A percentile compares a stretch with the other conserved stretches of the same genome.
phyloP scores from a whole-genome alignment of 2,113 vertebrate species.

The Pagrus major region DNA sequence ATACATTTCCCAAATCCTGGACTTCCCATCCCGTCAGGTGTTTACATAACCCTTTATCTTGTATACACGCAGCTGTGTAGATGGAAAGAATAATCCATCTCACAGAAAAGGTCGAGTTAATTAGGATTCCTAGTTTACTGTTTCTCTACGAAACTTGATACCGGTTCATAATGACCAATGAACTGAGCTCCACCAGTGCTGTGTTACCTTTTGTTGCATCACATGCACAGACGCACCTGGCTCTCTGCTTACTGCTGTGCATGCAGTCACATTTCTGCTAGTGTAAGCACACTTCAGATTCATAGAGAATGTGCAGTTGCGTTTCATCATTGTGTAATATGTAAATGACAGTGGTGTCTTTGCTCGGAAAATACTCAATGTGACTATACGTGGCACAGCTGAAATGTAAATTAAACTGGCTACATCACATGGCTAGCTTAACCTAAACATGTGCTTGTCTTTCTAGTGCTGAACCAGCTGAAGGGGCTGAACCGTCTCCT shows the following conservation, averaged over 20 bases:
- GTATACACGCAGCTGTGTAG: background rate
- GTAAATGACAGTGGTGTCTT: background rate
- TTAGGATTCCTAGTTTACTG: conserved; percentile 18
- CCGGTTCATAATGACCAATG: conserved; percentile 6
- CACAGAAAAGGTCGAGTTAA: conserved; percentile 1
- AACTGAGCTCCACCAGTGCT: conserved; percentile 21
- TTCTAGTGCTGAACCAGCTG: conserved; percentile 62
- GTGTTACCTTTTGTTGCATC: conserved; percentile 55
- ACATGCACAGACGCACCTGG: conserved; percentile 45
- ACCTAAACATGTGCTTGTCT: conserved; percentile 24
- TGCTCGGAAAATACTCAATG: background rate
- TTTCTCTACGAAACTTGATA: conserved; percentile 44
- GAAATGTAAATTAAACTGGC: background rate
- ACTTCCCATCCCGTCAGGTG: background rate
- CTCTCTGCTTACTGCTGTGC: conserved; percentile 52
- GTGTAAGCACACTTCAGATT: conserved; percentile 42
- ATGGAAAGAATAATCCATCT: conserved; percentile 7
- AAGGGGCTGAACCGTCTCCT: conserved; percentile 27
- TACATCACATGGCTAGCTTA: background rate
- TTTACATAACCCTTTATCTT: background rate
- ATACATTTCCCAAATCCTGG: background rate
- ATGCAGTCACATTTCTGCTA: conserved; percentile 41
- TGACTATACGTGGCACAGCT: background rate
- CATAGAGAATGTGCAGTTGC: conserved; percentile 4
- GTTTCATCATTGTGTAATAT: conserved; percentile 22